Conservation (phyloP, 1,140 invertebrate genomes). For the Lanistes nyassanus region DNA sequence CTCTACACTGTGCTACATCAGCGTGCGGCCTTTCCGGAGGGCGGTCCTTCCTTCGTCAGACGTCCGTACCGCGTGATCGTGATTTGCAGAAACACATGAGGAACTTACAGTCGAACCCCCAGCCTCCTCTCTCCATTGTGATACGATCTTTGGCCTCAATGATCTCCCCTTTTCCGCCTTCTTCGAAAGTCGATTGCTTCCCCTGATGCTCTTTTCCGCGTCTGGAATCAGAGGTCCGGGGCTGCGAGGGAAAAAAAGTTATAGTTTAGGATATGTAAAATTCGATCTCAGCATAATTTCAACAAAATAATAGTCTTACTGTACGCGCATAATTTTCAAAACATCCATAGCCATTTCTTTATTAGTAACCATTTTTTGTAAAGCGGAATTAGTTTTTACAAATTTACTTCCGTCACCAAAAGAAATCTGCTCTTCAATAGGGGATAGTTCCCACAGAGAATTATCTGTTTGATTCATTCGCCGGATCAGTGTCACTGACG, state of each 20-base stretch:
- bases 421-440: too few relatives aligned
- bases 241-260: conserved; percentile 10
- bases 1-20: too few relatives aligned
- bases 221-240: neutral
- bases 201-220: conserved; percentile 55
- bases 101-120: conserved; percentile 74
- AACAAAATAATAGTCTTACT: neutral
- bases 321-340: neutral
- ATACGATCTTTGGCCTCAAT: conserved; percentile 67
- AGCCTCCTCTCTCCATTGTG: conserved; percentile 70
- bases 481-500: too few relatives aligned
- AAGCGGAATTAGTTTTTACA: too few relatives aligned
- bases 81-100: conserved; percentile 60
- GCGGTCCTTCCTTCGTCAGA: conserved; percentile 27
- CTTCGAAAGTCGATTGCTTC: conserved; percentile 70
- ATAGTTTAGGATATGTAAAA: neutral
- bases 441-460: too few relatives aligned
- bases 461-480: too few relatives aligned
- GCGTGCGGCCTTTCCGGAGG: conserved; percentile 3
- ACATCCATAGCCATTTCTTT: neutral
- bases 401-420: too few relatives aligned
- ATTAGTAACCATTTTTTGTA: neutral
- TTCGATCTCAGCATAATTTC: neutral
- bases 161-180: conserved; percentile 70
- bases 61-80: conserved; percentile 45